phyloP scores from a whole-genome alignment of 2,113 vertebrate genomes.

The Aphelocoma coerulescens region DNA sequence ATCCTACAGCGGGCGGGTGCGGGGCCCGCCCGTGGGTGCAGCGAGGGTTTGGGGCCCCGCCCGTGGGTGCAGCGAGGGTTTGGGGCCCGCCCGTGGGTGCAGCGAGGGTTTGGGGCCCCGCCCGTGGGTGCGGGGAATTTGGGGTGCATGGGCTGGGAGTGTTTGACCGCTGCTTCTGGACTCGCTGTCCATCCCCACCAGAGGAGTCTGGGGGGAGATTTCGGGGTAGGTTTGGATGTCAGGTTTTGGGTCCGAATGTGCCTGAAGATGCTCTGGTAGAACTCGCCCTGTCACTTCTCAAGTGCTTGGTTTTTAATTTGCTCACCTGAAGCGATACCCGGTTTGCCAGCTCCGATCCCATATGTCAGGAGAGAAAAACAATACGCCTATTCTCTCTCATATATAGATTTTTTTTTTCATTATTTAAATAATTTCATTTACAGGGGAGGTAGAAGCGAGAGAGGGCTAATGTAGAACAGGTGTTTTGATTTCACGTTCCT shows the following conservation, averaged over 20 bases:
- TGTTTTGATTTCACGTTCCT: constrained; percentile 13
- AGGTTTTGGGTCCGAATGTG: background rate
- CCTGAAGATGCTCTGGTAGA: background rate
- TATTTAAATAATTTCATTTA: constrained; percentile 58
- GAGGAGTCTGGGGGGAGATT: background rate
- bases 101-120: background rate
- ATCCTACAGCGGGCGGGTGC: background rate
- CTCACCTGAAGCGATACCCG: background rate
- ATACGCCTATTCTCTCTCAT: background rate
- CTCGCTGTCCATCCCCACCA: background rate
- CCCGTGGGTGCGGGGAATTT: background rate
- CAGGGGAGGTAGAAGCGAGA: constrained; percentile 32
- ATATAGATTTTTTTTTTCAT: background rate
- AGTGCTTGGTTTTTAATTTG: background rate
- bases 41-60: background rate
- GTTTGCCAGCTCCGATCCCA: background rate
- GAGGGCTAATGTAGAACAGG: constrained; percentile 56
- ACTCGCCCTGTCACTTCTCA: accelerated
- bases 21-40: background rate
- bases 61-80: too few species aligned
- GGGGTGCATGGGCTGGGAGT: accelerated
- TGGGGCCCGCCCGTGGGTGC: too few species aligned
- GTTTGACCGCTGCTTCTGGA: accelerated
- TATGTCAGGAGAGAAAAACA: constrained; percentile 14
- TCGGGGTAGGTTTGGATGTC: background rate